phyloP scores from a whole-genome alignment of 1,140 invertebrate genomes.

The Wiebesia pumilae region DNA sequence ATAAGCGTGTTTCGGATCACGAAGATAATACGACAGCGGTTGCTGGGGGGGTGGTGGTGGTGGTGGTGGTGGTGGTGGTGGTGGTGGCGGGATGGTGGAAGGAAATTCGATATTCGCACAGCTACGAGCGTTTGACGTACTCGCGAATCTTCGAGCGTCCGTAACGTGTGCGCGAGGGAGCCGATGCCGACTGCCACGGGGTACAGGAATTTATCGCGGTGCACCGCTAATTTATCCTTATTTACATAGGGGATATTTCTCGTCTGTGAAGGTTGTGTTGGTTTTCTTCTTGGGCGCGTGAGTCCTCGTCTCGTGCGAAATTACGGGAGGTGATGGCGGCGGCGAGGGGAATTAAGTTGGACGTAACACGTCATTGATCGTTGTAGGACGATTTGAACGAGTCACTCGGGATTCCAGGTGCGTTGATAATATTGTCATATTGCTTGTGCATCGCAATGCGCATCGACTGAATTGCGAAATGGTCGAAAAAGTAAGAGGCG shows the following conservation, averaged over 20 bases:
- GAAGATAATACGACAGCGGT: not conserved
- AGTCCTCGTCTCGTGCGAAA: not conserved
- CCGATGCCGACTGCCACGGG: not conserved
- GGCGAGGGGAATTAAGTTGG: too few species aligned
- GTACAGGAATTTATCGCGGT: not conserved
- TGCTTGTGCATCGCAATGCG: too few species aligned
- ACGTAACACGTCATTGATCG: too few species aligned
- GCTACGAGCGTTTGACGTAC: not conserved
- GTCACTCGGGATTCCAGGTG: too few species aligned
- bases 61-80: not conserved
- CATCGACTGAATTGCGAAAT: too few species aligned
- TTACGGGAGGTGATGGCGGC: too few species aligned
- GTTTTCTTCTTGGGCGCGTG: too few species aligned
- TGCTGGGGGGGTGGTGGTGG: not conserved
- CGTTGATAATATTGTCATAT: too few species aligned
- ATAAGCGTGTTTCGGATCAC: not conserved
- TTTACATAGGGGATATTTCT: not conserved
- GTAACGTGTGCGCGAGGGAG: not conserved
- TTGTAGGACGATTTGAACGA: too few species aligned
- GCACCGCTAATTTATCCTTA: conserved; percentile 36
- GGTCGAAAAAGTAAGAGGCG: too few species aligned
- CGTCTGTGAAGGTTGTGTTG: not conserved
- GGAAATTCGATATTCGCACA: not conserved
- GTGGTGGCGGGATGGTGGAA: not conserved
- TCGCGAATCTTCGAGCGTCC: not conserved